These are phyloP conservation scores for Spinus pinus DNA, from an alignment of 2,797 vertebrate genomes.

Conservation along the genomic window DNA sequence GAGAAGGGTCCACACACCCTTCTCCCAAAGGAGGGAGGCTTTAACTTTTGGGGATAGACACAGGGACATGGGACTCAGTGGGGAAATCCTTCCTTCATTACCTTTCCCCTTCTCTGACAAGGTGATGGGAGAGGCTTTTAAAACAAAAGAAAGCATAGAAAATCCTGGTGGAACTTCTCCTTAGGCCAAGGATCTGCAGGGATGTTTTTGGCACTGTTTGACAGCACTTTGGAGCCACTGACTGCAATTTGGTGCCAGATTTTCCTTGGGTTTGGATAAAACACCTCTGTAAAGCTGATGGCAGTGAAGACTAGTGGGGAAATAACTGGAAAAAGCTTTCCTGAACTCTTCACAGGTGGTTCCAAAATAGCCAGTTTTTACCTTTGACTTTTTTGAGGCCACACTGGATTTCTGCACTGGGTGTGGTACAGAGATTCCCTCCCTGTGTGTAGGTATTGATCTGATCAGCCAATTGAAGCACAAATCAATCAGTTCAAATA, in stretches of 20 bases:
- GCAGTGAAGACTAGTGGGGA: neutral
- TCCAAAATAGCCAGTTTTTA: neutral
- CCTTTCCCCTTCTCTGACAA: neutral
- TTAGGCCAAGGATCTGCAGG: neutral
- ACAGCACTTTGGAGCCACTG: neutral
- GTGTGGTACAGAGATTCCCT: neutral
- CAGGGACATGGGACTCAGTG: neutral
- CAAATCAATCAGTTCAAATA: neutral
- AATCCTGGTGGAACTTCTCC: neutral
- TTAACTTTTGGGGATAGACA: neutral
- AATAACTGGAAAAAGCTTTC: neutral
- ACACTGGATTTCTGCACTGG: neutral
- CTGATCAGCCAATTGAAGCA: neutral
- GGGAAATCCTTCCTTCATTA: neutral
- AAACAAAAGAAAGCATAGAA: neutral
- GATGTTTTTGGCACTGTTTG: neutral
- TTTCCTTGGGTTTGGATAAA: neutral
- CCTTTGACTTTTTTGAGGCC: neutral
- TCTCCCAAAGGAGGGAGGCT: neutral
- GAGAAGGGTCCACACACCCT: neutral
- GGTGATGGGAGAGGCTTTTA: neutral
- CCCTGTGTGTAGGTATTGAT: accelerated
- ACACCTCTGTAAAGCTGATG: neutral
- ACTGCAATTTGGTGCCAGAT: accelerated
- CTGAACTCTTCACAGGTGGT: neutral